Evolutionary conservation across 2,888 invertebrate genomes (phyloP), one percentile per base, ranked within the genome.

Genomic region (Philereme vetulata): DNA sequence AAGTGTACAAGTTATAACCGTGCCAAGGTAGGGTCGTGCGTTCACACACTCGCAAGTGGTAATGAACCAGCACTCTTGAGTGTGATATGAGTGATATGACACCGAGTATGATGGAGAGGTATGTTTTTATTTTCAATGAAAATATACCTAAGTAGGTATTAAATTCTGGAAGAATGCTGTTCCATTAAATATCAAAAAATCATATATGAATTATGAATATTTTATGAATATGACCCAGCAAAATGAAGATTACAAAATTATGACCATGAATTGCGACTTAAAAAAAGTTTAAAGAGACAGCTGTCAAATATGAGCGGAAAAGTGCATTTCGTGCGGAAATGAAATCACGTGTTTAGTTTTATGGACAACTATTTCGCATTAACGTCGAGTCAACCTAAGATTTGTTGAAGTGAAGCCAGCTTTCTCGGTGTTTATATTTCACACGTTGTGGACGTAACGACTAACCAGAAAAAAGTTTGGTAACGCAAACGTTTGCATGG

Each of bases 371-470:
- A 67, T 73, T 72, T 74, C 70, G 68, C 67, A 69, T 72, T 73
- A 68, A 66, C 70, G 50, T 32, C 63, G 60, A 65, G 64, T 71
- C 60, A 68, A 62, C 60, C 38, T 56, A 57, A 64, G 46, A 60
- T 58, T 55, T 59, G 57, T 63, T 63, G 63, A 59, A 52, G 56
- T 54, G 38, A 60, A 60, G 73, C 70, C 72, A 76, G 81, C 86
- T 88, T 86, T 86, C 82, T 72, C 77, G 76, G 66, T 77, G 81
- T 86, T 81, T 85, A 77, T 82, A 80, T 82, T 88, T 88, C 89
- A 84, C 88, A 88, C 88, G 88, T 86, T 86, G 85, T 82, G 80
- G 77, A 45, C 50, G 51, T 51, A 61, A 78, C 38, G 4, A 50
- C 47, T 35, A 35, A 51, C 43, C 44, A 56, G 40, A 49, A 21